Evolutionary conservation across 2,888 invertebrate species (phyloP).

Genomic region (Catotricha subobsoleta): DNA sequence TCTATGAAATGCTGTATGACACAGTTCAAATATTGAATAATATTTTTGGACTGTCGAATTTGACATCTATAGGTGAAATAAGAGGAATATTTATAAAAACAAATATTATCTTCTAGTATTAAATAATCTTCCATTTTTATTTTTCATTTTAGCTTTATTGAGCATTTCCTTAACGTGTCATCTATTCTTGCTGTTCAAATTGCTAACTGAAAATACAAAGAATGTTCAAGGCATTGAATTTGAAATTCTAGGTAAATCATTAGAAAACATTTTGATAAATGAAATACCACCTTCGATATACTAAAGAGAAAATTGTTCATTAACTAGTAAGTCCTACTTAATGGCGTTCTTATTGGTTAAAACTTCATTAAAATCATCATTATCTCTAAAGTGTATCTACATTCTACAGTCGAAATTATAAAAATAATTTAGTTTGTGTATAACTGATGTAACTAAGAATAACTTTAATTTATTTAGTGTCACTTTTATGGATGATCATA

Average conservation of each 20-base stretch:
- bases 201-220: constrained; percentile 1
- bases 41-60: constrained; percentile 3
- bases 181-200: constrained; percentile 4
- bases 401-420: constrained; percentile 2
- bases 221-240: neutral
- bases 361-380: too few relatives aligned
- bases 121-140: neutral
- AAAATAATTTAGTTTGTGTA: neutral
- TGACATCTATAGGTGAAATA: neutral
- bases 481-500: constrained; percentile 1
- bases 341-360: too few relatives aligned
- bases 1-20: neutral
- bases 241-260: constrained; percentile 2
- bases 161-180: constrained; percentile 6
- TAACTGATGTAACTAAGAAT: neutral
- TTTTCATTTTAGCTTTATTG: constrained; percentile 1
- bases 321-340: too few relatives aligned
- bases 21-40: neutral
- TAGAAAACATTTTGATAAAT: neutral
- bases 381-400: too few relatives aligned
- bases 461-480: neutral
- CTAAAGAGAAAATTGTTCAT: too few relatives aligned
- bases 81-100: neutral
- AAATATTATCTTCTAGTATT: neutral
- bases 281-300: too few relatives aligned